A percentile compares a stretch with the other conserved stretches of the same genome.
phyloP scores from a whole-genome alignment of 2,113 vertebrate species.

The Chauna torquata region DNA sequence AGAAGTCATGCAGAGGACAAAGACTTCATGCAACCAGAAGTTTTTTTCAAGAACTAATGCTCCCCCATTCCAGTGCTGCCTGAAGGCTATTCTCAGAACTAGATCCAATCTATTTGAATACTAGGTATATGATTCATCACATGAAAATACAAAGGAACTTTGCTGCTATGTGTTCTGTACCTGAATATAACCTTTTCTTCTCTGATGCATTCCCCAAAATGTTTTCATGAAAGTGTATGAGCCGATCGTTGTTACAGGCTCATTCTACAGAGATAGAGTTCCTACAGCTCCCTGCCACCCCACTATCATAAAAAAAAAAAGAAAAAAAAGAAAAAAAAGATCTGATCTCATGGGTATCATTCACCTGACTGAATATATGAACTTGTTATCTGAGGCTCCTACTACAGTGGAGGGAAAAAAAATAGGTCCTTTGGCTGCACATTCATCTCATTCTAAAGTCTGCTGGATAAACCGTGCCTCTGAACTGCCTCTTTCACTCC shows the following conservation, averaged over 20 bases:
- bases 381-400: neutral
- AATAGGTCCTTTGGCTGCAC: neutral
- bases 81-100: neutral
- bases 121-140: neutral
- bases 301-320: neutral
- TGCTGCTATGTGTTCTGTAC: neutral
- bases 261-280: neutral
- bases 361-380: neutral
- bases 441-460: neutral
- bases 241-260: neutral
- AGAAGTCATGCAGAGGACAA: neutral
- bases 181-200: neutral
- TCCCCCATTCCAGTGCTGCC: neutral
- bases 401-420: neutral
- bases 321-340: neutral
- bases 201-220: neutral
- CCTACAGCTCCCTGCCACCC: neutral
- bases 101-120: slow-evolving; percentile 3
- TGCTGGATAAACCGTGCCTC: neutral
- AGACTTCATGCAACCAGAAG: neutral
- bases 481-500: neutral
- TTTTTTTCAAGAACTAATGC: neutral
- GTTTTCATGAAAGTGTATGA: neutral
- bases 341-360: neutral
- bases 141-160: neutral